Percentiles rank a stretch among this genome's conserved stretches.
Evolutionary conservation across 64 coral and sea anemone genomes (phyloP).

Genomic region (Hydrozoanthus tunicans): DNA sequence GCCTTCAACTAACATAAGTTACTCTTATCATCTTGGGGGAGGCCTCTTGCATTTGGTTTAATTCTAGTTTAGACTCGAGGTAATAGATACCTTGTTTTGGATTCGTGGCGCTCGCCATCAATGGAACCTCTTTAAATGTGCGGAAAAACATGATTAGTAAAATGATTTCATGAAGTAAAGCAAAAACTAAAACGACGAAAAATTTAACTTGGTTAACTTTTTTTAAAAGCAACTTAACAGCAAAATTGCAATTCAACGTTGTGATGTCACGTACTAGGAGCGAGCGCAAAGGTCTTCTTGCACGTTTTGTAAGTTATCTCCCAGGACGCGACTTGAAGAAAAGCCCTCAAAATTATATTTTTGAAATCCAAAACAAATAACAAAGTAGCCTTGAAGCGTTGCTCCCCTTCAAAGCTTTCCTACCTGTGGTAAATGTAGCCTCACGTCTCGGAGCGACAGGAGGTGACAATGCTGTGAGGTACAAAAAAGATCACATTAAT

Average conservation of each 20-base stretch:
- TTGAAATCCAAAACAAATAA: not conserved
- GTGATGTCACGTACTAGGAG: no score
- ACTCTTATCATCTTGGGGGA: not conserved
- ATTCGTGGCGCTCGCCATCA: not conserved
- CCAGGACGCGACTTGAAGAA: no score
- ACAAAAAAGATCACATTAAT: not conserved
- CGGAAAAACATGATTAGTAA: not conserved
- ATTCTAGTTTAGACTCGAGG: not conserved
- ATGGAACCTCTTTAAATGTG: not conserved
- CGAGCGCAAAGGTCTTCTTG: no score
- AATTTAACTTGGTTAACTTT: no score
- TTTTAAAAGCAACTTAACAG: no score
- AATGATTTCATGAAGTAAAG: not conserved
- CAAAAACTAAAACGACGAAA: no score
- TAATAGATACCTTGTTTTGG: constrained; percentile 7
- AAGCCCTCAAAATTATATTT: not conserved
- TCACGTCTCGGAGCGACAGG: constrained; percentile 28
- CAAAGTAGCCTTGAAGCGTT: not conserved
- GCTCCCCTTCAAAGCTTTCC: not conserved
- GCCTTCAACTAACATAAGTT: no score
- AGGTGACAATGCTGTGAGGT: constrained; percentile 28
- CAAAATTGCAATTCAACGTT: no score
- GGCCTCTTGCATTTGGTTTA: not conserved
- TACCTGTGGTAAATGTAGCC: constrained; percentile 8
- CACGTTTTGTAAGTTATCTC: no score